Conservation (phyloP, 2,888 invertebrate species). For the Theristus sp. region DNA sequence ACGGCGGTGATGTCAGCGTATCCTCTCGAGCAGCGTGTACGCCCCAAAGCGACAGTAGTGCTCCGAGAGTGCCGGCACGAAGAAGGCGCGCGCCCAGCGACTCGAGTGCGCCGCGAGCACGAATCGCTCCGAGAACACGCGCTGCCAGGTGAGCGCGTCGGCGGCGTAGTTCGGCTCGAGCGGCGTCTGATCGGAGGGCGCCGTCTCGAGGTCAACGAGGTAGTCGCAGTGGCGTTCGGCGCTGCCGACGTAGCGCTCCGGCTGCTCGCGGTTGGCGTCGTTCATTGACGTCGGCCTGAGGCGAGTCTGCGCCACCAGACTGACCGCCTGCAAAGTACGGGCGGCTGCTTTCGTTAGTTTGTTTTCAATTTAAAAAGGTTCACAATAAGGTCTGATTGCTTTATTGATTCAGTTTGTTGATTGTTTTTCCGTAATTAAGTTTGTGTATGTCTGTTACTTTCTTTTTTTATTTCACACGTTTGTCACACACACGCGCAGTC, state of each 20-base stretch:
- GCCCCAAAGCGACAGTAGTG: conserved; percentile 12
- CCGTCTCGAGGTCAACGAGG: conserved; percentile 33
- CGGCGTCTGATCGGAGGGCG: conserved; percentile 14
- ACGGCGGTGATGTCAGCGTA: too few species aligned
- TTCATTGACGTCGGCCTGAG: conserved; percentile 64
- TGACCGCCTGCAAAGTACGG: not conserved
- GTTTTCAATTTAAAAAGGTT: too few species aligned
- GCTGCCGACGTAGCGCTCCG: conserved; percentile 30
- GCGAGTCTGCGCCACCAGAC: conserved; percentile 20
- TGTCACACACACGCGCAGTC: too few species aligned
- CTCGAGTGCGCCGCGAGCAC: conserved; percentile 25
- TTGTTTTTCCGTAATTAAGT: too few species aligned
- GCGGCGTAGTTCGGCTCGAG: conserved; percentile 33
- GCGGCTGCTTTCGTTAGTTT: too few species aligned
- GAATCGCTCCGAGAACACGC: conserved; percentile 28
- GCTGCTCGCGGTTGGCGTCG: conserved; percentile 68
- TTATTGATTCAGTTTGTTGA: too few species aligned
- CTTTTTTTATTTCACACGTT: too few species aligned
- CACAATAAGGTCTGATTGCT: too few species aligned
- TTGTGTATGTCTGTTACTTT: too few species aligned
- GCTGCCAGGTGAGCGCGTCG: conserved; percentile 27
- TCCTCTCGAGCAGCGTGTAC: conserved; percentile 14
- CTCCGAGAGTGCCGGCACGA: conserved; percentile 32
- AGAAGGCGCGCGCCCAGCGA: conserved; percentile 32
- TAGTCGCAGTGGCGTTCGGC: conserved; percentile 36